A percentile compares a stretch with the other conserved stretches of the same genome.
Evolutionary conservation across 2,888 invertebrate genomes (phyloP).

Genomic region (Chrysopilus asiliformis): DNA sequence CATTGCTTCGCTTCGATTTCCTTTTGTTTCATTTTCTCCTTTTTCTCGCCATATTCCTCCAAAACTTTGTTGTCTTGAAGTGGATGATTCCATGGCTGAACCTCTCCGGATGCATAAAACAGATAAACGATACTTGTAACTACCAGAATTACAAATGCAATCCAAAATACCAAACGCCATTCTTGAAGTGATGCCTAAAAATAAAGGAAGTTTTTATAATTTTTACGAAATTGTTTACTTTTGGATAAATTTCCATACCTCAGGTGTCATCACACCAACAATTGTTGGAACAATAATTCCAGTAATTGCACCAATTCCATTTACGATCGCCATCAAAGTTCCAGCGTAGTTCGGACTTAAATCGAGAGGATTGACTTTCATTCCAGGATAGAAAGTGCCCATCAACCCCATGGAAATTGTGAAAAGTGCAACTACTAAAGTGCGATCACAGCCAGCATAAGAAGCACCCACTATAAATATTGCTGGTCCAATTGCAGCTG

Average conservation of each 20-base stretch:
- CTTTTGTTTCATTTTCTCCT: too few relatives aligned
- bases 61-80: slow-evolving; percentile 1
- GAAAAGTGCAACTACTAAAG: slow-evolving; percentile 46
- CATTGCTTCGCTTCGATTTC: too few relatives aligned
- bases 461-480: slow-evolving; percentile 53
- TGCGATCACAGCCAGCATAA: slow-evolving; percentile 51
- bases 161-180: slow-evolving; percentile 73
- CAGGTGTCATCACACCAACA: slow-evolving; percentile 50
- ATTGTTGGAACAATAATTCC: slow-evolving; percentile 57
- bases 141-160: slow-evolving; percentile 53
- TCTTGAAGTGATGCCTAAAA: slow-evolving; percentile 47
- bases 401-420: slow-evolving; percentile 55
- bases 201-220: too few relatives aligned
- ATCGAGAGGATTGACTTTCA: slow-evolving; percentile 55
- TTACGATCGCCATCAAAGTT: slow-evolving; percentile 54
- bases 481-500: slow-evolving; percentile 54
- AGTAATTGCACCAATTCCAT: slow-evolving; percentile 57
- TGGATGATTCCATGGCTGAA: slow-evolving; percentile 59
- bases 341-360: slow-evolving; percentile 53
- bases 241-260: slow-evolving; percentile 45
- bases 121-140: slow-evolving; percentile 54
- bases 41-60: slow-evolving; percentile 10
- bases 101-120: slow-evolving; percentile 58
- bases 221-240: too few relatives aligned
- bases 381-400: slow-evolving; percentile 57